Evolutionary conservation across 2,113 vertebrate genomes (phyloP).

Genomic region (Platysteira castanea): DNA sequence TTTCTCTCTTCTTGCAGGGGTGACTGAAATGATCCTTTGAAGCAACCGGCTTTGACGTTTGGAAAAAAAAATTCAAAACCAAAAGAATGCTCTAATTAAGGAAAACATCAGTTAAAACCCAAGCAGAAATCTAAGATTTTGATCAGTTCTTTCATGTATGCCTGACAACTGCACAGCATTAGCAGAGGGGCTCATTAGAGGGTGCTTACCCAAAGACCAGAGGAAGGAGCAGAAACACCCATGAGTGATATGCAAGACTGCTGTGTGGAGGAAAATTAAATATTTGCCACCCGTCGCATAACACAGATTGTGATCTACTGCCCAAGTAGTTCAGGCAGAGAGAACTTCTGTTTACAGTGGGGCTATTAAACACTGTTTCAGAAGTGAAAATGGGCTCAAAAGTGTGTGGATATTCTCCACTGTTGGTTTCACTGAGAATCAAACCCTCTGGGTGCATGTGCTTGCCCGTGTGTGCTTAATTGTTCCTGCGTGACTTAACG

Average conservation of each 20-base stretch:
- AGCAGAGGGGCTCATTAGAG: neutral
- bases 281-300: neutral
- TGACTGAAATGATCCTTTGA: slow-evolving; percentile 49
- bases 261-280: neutral
- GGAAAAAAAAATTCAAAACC: neutral
- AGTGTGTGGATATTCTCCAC: neutral
- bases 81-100: slow-evolving; percentile 32
- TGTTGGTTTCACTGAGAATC: neutral
- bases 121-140: neutral
- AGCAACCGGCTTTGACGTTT: slow-evolving; percentile 23
- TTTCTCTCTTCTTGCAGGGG: slow-evolving; percentile 16
- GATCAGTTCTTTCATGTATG: neutral
- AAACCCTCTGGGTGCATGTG: neutral
- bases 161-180: neutral
- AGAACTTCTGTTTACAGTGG: neutral
- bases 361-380: neutral
- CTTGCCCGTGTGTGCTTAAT: neutral
- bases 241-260: neutral
- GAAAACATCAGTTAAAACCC: slow-evolving; percentile 20
- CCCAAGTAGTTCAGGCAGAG: neutral
- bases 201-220: neutral
- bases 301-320: neutral
- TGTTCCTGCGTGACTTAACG: accelerated
- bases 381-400: neutral
- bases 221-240: neutral